Percentiles rank a stretch among this genome's conserved stretches.
phyloP scores from a whole-genome alignment of 1,140 invertebrate genomes.

The Drosophila biarmipes region DNA sequence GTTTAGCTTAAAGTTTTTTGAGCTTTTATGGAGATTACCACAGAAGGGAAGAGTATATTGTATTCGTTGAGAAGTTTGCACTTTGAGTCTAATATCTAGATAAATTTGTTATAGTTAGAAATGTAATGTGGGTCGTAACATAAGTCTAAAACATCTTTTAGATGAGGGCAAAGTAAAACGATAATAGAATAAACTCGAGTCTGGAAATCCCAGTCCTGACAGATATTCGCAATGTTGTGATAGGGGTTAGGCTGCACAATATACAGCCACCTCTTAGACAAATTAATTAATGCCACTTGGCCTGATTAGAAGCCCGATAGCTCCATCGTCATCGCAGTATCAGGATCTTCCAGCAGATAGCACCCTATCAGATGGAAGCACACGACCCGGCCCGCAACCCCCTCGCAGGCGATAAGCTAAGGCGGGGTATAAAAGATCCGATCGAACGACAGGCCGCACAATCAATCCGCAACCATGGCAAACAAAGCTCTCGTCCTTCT shows the following conservation, averaged over 20 bases:
- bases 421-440: constrained; percentile 46
- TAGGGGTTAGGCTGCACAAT: constrained; percentile 7
- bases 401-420: constrained; percentile 35
- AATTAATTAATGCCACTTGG: constrained; percentile 71
- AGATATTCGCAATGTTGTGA: constrained; percentile 22
- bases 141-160: neutral
- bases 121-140: no score
- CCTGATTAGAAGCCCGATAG: constrained; percentile 64
- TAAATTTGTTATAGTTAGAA: no score
- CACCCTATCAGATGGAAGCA: constrained; percentile 38
- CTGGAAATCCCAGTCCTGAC: constrained; percentile 12
- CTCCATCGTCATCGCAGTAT: constrained; percentile 36
- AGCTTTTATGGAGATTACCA: no score
- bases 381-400: constrained; percentile 19
- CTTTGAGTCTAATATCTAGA: no score
- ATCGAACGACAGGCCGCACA: constrained; percentile 24
- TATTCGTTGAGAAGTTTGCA: neutral
- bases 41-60: neutral
- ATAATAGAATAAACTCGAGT: neutral
- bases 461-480: constrained; percentile 48
- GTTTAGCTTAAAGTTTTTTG: no score
- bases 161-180: neutral
- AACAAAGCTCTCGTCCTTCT: constrained; percentile 65
- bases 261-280: constrained; percentile 29
- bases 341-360: constrained; percentile 49